Evolutionary conservation across 2,888 invertebrate genomes (phyloP).

Genomic region (Tachystola acroxantha): DNA sequence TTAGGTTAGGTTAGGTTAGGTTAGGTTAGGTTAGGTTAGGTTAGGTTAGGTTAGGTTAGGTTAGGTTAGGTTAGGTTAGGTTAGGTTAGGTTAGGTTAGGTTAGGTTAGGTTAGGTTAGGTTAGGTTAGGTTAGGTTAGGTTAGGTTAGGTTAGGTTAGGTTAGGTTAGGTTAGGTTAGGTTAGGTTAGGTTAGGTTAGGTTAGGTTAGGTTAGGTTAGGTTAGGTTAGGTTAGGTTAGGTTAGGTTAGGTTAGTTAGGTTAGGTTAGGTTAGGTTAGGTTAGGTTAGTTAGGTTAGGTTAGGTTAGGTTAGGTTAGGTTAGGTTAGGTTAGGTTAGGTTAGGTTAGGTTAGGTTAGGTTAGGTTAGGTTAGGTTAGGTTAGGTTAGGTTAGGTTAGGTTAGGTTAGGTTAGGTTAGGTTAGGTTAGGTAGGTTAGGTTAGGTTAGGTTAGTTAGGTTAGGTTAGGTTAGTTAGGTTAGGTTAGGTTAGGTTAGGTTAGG

Average conservation of each 20-base stretch:
- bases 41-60: conserved; percentile 18
- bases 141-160: conserved; percentile 18
- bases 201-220: conserved; percentile 17
- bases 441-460: conserved; percentile 17
- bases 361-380: conserved; percentile 21
- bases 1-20: conserved; percentile 17
- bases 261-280: conserved; percentile 15
- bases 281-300: conserved; percentile 7
- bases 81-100: conserved; percentile 18
- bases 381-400: conserved; percentile 18
- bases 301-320: conserved; percentile 11
- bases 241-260: conserved; percentile 18
- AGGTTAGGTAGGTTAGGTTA: no score
- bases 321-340: conserved; percentile 16
- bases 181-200: conserved; percentile 17
- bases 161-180: conserved; percentile 18
- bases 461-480: conserved; percentile 13
- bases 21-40: conserved; percentile 18
- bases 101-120: conserved; percentile 17
- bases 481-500: conserved; percentile 20
- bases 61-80: conserved; percentile 19
- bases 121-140: conserved; percentile 16
- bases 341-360: no score
- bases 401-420: conserved; percentile 16
- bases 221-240: conserved; percentile 17